phyloP scores from a whole-genome alignment of 1,140 invertebrate species.

The Megathymus violae region DNA sequence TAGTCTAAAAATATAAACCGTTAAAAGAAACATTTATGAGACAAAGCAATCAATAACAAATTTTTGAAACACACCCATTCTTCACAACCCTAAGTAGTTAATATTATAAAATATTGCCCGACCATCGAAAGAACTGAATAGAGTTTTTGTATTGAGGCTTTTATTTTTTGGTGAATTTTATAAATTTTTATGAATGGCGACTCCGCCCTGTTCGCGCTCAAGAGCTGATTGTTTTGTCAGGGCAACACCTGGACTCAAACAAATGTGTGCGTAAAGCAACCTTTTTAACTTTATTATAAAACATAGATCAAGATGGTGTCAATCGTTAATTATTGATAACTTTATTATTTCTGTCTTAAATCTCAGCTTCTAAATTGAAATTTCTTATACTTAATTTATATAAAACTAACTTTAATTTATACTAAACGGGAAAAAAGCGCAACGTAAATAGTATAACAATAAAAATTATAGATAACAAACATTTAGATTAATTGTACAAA shows the following conservation, averaged over 20 bases:
- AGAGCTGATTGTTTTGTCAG: slow-evolving; percentile 80
- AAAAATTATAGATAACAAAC: no score
- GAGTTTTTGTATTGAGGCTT: slow-evolving; percentile 61
- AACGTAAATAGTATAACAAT: no score
- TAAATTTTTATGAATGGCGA: slow-evolving; percentile 74
- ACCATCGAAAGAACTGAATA: slow-evolving; percentile 59
- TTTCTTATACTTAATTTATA: no score
- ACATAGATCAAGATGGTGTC: slow-evolving; percentile 54
- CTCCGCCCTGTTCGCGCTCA: slow-evolving; percentile 68
- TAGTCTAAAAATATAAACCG: slow-evolving; percentile 28
- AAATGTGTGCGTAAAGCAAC: slow-evolving; percentile 68
- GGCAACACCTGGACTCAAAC: slow-evolving; percentile 78
- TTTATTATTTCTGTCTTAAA: slow-evolving; percentile 5
- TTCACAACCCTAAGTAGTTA: slow-evolving; percentile 76
- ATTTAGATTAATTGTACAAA: no score
- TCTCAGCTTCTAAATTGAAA: no score
- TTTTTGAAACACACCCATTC: slow-evolving; percentile 75
- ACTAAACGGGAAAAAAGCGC: no score
- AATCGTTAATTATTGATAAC: slow-evolving; percentile 27
- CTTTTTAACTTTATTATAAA: slow-evolving; percentile 48
- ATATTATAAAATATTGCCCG: slow-evolving; percentile 80
- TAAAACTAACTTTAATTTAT: no score
- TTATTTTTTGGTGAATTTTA: slow-evolving; percentile 73
- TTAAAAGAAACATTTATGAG: slow-evolving; percentile 48
- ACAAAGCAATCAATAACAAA: slow-evolving; percentile 73